Base-by-base conservation (phyloP, 2,888 invertebrate genomes). In the Cheilosia scutellata region DNA sequence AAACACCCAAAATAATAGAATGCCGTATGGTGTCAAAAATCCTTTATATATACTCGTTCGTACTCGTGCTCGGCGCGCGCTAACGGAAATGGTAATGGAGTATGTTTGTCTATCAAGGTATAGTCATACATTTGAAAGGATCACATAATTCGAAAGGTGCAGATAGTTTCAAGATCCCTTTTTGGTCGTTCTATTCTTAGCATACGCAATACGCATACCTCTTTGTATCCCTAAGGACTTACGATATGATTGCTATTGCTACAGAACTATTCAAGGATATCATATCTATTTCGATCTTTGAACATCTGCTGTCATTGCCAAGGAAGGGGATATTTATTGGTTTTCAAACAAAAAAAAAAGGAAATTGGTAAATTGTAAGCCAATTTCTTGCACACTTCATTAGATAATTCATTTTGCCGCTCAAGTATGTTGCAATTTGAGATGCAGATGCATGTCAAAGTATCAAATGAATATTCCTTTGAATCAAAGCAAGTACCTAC, bases 371-470 rank as follows among this genome's bases (percentile, higher is more conserved):
- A 60, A 74, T 49, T 70, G 55, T 49, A 70, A 70, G 55, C 63
- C 72, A 78, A 78, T 66, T 74, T 66, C 29, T 53, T 55, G 31
- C 27, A 72, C 71, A 65, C 63, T 77, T 77, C 75, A 80, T 80
- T 80, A 55, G 55, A n/a, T 55, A 60, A 53, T 66, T 66, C 65
- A 71, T 55, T 44, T 27, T 16, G 42, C n/a, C 13, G 47, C 55
- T 68, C 44, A 75, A 44, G 27, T 11, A 33, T 37, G 42, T 16
- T 66, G 77, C 27, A 62, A 78, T 60, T 25, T 37, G 70, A 82
- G 51, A 74, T 51, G 47, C 58, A 77, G 63, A 75, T 63, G 75
- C 62, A 65, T 44, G 29, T 9, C 40, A 47, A 71, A 57, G 62
- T 68, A 62, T 82, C 76, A 68, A 74, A 68, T 83, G 33, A 7